Conservation (phyloP, 2,888 invertebrate genomes). For the Sympetrum striolatum region DNA sequence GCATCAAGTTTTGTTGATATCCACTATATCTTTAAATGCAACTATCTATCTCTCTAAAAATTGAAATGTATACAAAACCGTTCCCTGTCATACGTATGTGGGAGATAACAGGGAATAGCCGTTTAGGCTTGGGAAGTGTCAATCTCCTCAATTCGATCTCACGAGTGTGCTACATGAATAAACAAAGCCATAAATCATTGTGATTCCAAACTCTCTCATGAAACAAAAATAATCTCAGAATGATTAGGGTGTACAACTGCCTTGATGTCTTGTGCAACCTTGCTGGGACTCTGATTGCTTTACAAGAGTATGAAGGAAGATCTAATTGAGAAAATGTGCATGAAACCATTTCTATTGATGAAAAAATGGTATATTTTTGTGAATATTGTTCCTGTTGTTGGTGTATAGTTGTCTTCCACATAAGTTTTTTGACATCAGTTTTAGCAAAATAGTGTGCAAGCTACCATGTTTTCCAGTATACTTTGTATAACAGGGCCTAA, state of each 20-base stretch:
- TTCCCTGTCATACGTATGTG: background rate
- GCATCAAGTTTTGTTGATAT: background rate
- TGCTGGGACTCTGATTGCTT: background rate
- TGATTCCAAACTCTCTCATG: constrained; percentile 25
- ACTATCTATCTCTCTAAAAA: constrained; percentile 9
- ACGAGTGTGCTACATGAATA: constrained; percentile 7
- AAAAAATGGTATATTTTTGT: constrained; percentile 46
- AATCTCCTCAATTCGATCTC: background rate
- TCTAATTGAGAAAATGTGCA: constrained; percentile 16
- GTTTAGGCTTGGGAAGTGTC: background rate
- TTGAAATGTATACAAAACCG: constrained; percentile 10
- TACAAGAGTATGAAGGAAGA: constrained; percentile 16
- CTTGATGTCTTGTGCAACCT: constrained; percentile 15
- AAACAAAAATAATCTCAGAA: background rate
- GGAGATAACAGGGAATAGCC: background rate
- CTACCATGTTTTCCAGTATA: constrained; percentile 42
- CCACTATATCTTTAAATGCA: background rate
- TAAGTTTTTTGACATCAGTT: constrained; percentile 27
- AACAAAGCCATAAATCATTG: constrained; percentile 17
- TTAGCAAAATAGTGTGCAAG: constrained; percentile 21
- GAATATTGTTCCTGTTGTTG: constrained; percentile 47
- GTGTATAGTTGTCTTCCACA: constrained; percentile 42
- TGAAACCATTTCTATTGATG: constrained; percentile 40
- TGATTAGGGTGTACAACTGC: background rate
- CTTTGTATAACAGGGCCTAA: constrained; percentile 23